These are phyloP conservation scores for Drosophila mauritiana DNA, from an alignment of 1,140 invertebrate genomes.

Conservation along the genomic window DNA sequence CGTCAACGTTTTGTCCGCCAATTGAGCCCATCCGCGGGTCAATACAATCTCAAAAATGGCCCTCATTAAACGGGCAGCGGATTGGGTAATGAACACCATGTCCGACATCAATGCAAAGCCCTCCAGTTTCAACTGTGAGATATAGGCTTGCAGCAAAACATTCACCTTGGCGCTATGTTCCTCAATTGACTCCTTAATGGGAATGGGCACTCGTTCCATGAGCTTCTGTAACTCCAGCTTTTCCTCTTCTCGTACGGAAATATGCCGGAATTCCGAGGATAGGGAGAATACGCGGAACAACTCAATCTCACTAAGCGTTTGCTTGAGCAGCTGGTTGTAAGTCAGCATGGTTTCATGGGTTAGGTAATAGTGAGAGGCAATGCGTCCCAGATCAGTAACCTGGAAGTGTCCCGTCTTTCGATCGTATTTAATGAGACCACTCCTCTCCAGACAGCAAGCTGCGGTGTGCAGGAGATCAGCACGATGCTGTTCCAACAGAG, in stretches of 20 bases:
- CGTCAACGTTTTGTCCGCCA: conserved; percentile 97
- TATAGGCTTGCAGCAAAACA: conserved; percentile 98
- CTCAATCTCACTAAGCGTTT: conserved; percentile 98
- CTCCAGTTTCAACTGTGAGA: conserved; percentile 98
- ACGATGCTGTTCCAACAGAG: conserved; percentile 93
- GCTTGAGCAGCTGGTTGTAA: conserved; percentile 98
- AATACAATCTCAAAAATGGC: conserved; percentile 99
- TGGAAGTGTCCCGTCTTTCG: conserved; percentile 97
- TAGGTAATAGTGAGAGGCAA: conserved; percentile 99
- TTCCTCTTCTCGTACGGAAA: conserved; percentile 98
- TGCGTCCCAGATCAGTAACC: conserved; percentile 96
- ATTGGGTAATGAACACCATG: conserved; percentile 99
- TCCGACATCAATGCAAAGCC: conserved; percentile 99
- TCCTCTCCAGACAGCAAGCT: conserved; percentile 94
- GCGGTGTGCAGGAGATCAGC: conserved; percentile 99
- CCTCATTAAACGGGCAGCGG: conserved; percentile 96
- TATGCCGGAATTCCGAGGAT: conserved; percentile 97
- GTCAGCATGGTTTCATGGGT: conserved; percentile 98
- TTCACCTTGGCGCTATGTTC: conserved; percentile 98
- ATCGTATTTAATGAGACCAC: conserved; percentile 98
- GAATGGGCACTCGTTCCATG: conserved; percentile 98
- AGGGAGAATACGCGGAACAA: conserved; percentile 99
- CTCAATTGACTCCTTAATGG: conserved; percentile 99
- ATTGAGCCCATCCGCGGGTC: conserved; percentile 96
- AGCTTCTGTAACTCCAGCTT: conserved; percentile 98